phyloP scores from a whole-genome alignment of 2,888 invertebrate species.

The Neoascia interrupta region DNA sequence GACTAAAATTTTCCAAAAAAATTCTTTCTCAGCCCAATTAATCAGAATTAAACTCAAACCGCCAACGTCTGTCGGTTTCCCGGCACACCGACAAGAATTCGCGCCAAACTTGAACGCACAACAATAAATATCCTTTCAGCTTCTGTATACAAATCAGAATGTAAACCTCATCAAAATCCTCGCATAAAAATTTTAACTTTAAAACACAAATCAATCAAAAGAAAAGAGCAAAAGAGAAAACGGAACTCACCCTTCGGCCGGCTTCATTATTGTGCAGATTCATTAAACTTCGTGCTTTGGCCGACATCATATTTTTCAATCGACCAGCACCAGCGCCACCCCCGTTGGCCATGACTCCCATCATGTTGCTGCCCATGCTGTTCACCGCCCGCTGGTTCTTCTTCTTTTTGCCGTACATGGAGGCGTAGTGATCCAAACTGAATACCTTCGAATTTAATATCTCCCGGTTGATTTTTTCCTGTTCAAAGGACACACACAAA shows the following conservation, averaged over 20 bases:
- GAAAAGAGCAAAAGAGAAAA: slow-evolving; percentile 51
- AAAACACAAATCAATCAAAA: slow-evolving; percentile 19
- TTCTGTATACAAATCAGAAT: background rate
- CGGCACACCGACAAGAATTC: background rate
- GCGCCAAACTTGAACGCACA: background rate
- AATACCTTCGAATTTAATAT: slow-evolving; percentile 79
- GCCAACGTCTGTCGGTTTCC: background rate
- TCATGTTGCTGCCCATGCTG: slow-evolving; percentile 70
- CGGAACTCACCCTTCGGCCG: slow-evolving; percentile 90
- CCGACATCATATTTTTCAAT: slow-evolving; percentile 73
- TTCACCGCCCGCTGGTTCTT: slow-evolving; percentile 78
- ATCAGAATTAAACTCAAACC: slow-evolving; percentile 8
- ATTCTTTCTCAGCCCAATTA: too few species aligned
- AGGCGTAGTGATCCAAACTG: slow-evolving; percentile 74
- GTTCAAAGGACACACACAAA: slow-evolving; percentile 45
- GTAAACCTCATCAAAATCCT: background rate
- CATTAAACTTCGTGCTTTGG: slow-evolving; percentile 91
- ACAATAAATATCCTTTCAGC: slow-evolving; percentile 13
- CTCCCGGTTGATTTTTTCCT: slow-evolving; percentile 80
- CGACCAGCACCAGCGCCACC: slow-evolving; percentile 69
- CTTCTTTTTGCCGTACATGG: slow-evolving; percentile 75
- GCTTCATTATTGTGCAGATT: slow-evolving; percentile 99
- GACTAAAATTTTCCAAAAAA: too few species aligned
- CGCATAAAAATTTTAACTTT: background rate
- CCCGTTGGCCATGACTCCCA: slow-evolving; percentile 55